Percentiles rank a stretch among this genome's conserved stretches.
Evolutionary conservation across 2,888 invertebrate genomes (phyloP).

Genomic region (Oegoconia quadripuncta): DNA sequence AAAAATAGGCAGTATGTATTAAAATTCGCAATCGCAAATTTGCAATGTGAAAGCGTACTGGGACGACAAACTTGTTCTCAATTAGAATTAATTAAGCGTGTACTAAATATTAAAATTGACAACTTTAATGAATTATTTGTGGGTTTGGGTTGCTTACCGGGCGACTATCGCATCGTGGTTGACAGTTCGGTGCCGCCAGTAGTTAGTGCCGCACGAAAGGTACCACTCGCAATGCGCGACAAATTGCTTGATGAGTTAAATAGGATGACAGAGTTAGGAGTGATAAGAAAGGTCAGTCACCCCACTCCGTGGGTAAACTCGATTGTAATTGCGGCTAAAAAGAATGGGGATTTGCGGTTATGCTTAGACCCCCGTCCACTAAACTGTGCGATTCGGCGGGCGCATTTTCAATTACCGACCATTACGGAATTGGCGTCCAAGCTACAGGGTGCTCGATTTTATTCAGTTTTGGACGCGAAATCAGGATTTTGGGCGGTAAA

Average conservation of each 20-base stretch:
- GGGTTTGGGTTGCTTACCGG: constrained; percentile 16
- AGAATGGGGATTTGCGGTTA: constrained; percentile 8
- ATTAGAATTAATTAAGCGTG: constrained; percentile 8
- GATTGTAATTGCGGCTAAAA: constrained; percentile 13
- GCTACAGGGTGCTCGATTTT: constrained; percentile 6
- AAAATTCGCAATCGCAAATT: constrained; percentile 11
- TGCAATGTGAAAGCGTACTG: constrained; percentile 6
- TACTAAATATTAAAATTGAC: constrained; percentile 6
- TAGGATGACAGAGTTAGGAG: constrained; percentile 11
- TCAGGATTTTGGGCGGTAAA: constrained; percentile 25
- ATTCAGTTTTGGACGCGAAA: constrained; percentile 19
- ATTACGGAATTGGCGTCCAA: constrained; percentile 4
- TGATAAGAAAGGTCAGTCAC: too few species aligned
- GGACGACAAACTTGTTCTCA: constrained; percentile 6
- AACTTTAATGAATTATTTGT: constrained; percentile 7
- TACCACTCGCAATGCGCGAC: constrained; percentile 6
- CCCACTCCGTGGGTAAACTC: constrained; percentile 16
- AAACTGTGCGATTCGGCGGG: constrained; percentile 8
- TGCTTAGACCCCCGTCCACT: constrained; percentile 10
- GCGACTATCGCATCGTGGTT: constrained; percentile 14
- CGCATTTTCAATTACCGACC: constrained; percentile 11
- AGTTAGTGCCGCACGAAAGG: constrained; percentile 14
- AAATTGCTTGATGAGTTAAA: constrained; percentile 7
- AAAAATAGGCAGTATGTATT: constrained; percentile 9
- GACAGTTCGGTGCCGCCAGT: constrained; percentile 12